Percentiles rank a stretch among this genome's conserved stretches.
Conservation (phyloP, 92 coral and sea anemone genomes). For the Parazoanthus darwini region DNA sequence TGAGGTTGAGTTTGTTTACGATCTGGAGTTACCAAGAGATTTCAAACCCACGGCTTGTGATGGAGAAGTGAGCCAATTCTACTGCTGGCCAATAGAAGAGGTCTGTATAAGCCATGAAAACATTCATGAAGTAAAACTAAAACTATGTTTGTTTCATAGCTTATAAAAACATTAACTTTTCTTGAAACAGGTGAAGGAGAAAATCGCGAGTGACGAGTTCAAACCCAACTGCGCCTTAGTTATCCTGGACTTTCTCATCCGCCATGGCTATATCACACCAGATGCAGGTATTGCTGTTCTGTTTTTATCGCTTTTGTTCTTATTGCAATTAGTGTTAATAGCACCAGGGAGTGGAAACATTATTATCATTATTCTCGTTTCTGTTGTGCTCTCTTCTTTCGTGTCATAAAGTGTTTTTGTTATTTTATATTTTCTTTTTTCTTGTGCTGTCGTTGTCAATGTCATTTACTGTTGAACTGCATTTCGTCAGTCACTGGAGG, state of each 20-base stretch:
- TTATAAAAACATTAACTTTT: neutral
- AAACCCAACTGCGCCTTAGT: conserved; percentile 94
- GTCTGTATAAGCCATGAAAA: conserved; percentile 35
- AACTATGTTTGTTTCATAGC: neutral
- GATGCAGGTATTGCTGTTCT: conserved; percentile 65
- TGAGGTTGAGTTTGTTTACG: conserved; percentile 89
- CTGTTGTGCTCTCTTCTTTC: too few relatives aligned
- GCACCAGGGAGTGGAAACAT: too few relatives aligned
- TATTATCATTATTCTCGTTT: too few relatives aligned
- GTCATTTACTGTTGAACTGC: too few relatives aligned
- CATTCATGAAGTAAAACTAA: neutral
- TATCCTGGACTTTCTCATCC: conserved; percentile 92
- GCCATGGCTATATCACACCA: conserved; percentile 83
- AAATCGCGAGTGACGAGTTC: conserved; percentile 80
- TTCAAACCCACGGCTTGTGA: conserved; percentile 82
- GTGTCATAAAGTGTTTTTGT: too few relatives aligned
- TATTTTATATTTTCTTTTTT: too few relatives aligned
- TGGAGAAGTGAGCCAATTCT: conserved; percentile 94
- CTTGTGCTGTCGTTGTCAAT: too few relatives aligned
- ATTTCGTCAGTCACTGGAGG: too few relatives aligned
- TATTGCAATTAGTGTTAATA: too few relatives aligned
- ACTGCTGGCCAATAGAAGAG: conserved; percentile 94
- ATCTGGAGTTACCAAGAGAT: conserved; percentile 78
- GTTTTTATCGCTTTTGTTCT: too few relatives aligned
- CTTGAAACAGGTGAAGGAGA: conserved; percentile 78